Conservation (phyloP, 2,888 invertebrate species). For the Poecilus cupreus region DNA sequence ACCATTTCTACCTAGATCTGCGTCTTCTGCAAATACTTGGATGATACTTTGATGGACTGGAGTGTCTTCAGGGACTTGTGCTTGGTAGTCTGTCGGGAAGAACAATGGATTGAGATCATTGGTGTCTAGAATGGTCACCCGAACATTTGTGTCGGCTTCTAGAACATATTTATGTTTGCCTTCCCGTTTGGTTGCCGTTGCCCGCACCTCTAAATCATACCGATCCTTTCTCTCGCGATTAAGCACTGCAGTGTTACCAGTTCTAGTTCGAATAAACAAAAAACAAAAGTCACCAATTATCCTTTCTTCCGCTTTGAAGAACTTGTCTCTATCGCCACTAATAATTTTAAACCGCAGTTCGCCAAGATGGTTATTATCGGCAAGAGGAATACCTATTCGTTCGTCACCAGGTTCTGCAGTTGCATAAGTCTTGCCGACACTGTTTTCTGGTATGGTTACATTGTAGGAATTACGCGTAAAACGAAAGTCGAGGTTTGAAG, state of each 20-base stretch:
- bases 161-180: constrained; percentile 77
- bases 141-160: constrained; percentile 83
- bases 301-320: constrained; percentile 94
- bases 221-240: constrained; percentile 94
- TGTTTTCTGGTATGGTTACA: constrained; percentile 94
- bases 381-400: constrained; percentile 85
- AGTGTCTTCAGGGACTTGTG: constrained; percentile 90
- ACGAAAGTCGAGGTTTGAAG: constrained; percentile 73
- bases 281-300: constrained; percentile 97
- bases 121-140: constrained; percentile 85
- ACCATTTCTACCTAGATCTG: constrained; percentile 96
- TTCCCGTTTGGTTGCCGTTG: constrained; percentile 78
- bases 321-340: constrained; percentile 89
- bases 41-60: constrained; percentile 86
- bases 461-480: constrained; percentile 88
- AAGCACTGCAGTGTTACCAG: constrained; percentile 89
- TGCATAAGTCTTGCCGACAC: constrained; percentile 91
- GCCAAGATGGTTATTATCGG: constrained; percentile 66
- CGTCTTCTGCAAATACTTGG: constrained; percentile 89
- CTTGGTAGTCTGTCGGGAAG: constrained; percentile 91
- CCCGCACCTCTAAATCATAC: constrained; percentile 87
- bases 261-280: constrained; percentile 90
- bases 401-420: constrained; percentile 82
- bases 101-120: constrained; percentile 96
- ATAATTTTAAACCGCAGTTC: constrained; percentile 88